Evolutionary conservation across 2,113 vertebrate genomes (phyloP), one percentile per base, ranked within the genome.

Genomic region (Tyto alba): DNA sequence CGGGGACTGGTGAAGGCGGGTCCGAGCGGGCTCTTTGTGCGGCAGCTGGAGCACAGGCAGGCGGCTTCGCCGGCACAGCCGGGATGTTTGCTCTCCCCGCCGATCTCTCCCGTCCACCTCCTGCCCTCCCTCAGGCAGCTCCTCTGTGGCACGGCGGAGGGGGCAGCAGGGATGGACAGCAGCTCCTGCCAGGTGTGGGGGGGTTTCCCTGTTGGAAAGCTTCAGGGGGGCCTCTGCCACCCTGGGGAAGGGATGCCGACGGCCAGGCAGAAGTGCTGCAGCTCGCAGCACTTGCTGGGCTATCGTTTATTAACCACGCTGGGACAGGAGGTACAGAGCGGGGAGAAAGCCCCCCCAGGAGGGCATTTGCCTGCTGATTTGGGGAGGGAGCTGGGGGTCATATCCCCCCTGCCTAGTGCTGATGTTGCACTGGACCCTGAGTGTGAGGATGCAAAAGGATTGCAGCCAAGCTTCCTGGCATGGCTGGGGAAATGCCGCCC

Each of bases 121-220:
- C 88, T 30, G 66, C 47, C 81, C 85, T 77, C 43, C 47, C 47
- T 23, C 6, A n/a, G 4, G 86, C 92, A 41, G 69, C 82, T 73
- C 67, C 89, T 78, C 64, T 10, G 1, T 0, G 3, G 30, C 20
- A 0, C 1, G 5, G 34, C 2, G 8, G 25, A 21, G 36, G 25
- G 20, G 8, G 45, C 68, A 26, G 68, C 1, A 0, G 67, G 64
- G 90, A 32, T 8, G 52, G 47, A 20, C 25, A 38, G 81, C 1
- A 0, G 34, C n/a, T 90, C 62, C 67, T 38, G 86, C 71, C 86
- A 68, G 62, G 50, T 63, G 29, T 36, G 71, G 0, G 36, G 20
- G 63, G 47, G 1, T 36, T 92, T 89, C 73, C 77, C 79, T 27
- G 40, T 38, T 3, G 16, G n/a, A 68, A 72, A 75, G 2, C 18